Conservation (phyloP, 1,140 invertebrate species). For the Oscheius sp. region DNA sequence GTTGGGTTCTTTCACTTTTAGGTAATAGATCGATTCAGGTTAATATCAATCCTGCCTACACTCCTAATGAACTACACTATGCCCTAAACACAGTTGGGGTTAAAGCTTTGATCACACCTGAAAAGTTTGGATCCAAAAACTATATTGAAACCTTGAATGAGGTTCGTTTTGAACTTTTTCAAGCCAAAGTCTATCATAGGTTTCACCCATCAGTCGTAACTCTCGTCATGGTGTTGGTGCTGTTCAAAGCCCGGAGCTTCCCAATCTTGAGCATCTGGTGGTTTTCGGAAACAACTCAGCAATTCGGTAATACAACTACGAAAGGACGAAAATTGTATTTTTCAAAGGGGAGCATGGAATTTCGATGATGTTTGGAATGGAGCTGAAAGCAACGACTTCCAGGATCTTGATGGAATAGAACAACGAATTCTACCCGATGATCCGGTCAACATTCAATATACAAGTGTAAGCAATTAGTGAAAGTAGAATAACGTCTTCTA, state of each 20-base stretch:
- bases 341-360: constrained; percentile 37
- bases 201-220: no score
- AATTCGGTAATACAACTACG: no score
- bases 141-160: constrained; percentile 35
- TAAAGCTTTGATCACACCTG: constrained; percentile 38
- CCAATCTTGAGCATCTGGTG: constrained; percentile 46
- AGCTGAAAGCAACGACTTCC: constrained; percentile 59
- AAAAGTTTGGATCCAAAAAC: constrained; percentile 31
- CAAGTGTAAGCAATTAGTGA: no score
- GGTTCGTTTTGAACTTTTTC: constrained; percentile 41
- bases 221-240: constrained; percentile 40
- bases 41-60: constrained; percentile 67
- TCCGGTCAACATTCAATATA: constrained; percentile 47
- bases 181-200: no score
- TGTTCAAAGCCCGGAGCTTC: constrained; percentile 29
- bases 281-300: constrained; percentile 40
- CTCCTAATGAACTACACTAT: constrained; percentile 73
- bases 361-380: constrained; percentile 38
- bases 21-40: no score
- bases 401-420: constrained; percentile 60
- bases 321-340: no score
- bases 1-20: no score
- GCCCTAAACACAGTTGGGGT: constrained; percentile 65
- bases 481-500: no score
- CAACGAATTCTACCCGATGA: constrained; percentile 59